Conservation (phyloP, 2,888 invertebrate species). For the Coelopa pilipes region DNA sequence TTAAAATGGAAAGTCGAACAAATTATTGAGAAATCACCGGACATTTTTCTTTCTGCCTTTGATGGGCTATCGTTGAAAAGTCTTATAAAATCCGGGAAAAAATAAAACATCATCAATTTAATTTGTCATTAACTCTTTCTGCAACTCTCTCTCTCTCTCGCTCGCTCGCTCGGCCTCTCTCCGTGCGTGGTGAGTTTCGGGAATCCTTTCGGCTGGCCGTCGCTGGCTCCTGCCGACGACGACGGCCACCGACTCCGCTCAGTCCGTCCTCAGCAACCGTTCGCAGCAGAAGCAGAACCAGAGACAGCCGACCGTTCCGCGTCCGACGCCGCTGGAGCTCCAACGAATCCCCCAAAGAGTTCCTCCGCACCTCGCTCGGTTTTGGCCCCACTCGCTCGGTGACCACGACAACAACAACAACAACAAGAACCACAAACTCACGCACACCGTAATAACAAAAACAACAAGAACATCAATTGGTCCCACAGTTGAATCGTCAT, state of each 20-base stretch:
- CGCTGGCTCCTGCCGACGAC: conserved; percentile 3
- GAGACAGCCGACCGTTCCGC: neutral
- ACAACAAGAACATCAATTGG: no score
- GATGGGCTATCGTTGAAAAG: no score
- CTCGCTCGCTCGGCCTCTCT: neutral
- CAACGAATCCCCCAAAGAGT: neutral
- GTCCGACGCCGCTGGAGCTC: neutral
- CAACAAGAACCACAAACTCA: neutral
- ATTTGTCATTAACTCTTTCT: no score
- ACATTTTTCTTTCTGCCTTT: neutral
- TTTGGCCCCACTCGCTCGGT: no score
- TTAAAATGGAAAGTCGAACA: neutral
- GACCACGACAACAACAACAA: neutral
- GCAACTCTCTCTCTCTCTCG: neutral
- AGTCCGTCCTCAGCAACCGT: conserved; percentile 61
- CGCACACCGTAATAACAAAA: neutral
- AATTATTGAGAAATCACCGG: neutral
- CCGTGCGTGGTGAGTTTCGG: conserved; percentile 18
- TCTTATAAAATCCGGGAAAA: no score
- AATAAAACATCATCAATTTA: no score
- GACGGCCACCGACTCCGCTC: conserved; percentile 2
- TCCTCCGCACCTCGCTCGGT: no score
- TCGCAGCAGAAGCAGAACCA: conserved; percentile 15
- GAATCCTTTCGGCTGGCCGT: no score
- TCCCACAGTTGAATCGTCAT: no score